Conservation (phyloP, 1,140 invertebrate genomes). For the Drosophila trapezifrons region DNA sequence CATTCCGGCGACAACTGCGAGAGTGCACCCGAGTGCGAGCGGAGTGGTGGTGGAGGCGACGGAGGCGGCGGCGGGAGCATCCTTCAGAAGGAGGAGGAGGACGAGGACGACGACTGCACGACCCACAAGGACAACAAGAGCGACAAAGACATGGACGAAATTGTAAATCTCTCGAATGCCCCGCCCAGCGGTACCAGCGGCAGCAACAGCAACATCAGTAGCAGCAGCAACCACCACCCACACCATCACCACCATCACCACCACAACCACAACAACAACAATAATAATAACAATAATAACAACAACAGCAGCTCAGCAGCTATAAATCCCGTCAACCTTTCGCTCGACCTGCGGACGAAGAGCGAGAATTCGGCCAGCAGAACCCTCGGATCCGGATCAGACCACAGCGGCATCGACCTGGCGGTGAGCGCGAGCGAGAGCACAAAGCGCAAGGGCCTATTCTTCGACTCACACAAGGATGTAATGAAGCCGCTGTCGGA, state of each 20-base stretch:
- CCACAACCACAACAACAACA: constrained; percentile 35
- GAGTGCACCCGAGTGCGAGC: constrained; percentile 43
- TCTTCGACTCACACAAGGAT: constrained; percentile 87
- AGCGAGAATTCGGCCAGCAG: constrained; percentile 76
- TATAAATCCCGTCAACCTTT: constrained; percentile 91
- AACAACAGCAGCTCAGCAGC: constrained; percentile 77
- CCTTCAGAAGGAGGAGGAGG: constrained; percentile 48
- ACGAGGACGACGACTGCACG: constrained; percentile 55
- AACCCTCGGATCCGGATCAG: constrained; percentile 49
- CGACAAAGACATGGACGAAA: constrained; percentile 75
- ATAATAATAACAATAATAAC: constrained; percentile 40
- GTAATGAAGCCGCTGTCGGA: constrained; percentile 87
- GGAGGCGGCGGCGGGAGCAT: not conserved
- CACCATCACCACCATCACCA: constrained; percentile 44
- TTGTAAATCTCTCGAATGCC: constrained; percentile 74
- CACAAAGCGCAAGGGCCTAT: constrained; percentile 88
- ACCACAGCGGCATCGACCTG: constrained; percentile 67
- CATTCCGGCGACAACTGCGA: constrained; percentile 64
- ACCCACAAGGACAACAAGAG: constrained; percentile 70
- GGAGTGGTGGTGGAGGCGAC: constrained; percentile 12
- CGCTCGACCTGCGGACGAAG: constrained; percentile 85
- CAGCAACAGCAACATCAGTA: constrained; percentile 50
- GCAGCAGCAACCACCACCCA: constrained; percentile 37
- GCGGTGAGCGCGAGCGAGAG: constrained; percentile 78
- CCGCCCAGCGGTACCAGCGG: constrained; percentile 60